These are phyloP conservation scores for Agonopterix alstromeriana DNA, from an alignment of 2,888 invertebrate species.

Conservation along the genomic window DNA sequence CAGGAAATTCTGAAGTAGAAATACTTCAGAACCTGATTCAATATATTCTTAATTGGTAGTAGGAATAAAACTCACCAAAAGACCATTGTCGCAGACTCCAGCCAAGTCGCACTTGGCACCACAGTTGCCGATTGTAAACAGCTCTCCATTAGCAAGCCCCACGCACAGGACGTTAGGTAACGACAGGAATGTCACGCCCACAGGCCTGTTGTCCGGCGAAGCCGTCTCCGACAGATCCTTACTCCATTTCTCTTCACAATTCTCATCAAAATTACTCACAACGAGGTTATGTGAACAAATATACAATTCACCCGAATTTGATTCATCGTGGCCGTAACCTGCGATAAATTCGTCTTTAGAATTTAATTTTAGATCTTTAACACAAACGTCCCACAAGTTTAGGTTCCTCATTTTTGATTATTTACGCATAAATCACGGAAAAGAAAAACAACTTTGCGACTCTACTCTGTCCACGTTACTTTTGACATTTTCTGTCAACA, in stretches of 20 bases:
- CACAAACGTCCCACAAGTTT: constrained; percentile 46
- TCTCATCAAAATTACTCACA: constrained; percentile 40
- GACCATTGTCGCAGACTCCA: constrained; percentile 50
- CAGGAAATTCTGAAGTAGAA: too few species aligned
- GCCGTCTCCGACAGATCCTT: constrained; percentile 41
- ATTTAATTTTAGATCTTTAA: constrained; percentile 30
- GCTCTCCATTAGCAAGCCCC: constrained; percentile 56
- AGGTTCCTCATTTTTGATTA: constrained; percentile 50
- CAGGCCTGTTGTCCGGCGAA: constrained; percentile 60
- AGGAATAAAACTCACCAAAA: constrained; percentile 38
- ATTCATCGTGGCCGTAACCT: constrained; percentile 51
- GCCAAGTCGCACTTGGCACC: constrained; percentile 39
- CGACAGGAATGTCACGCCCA: constrained; percentile 54
- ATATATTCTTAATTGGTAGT: too few species aligned
- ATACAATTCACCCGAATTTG: constrained; percentile 42
- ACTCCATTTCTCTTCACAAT: constrained; percentile 44
- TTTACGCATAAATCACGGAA: constrained; percentile 2
- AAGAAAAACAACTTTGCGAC: neutral
- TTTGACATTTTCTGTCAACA: neutral
- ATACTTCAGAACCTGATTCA: too few species aligned
- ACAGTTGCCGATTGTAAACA: constrained; percentile 42
- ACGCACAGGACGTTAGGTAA: constrained; percentile 49
- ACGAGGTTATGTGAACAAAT: constrained; percentile 54
- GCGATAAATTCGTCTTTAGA: constrained; percentile 30
- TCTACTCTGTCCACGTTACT: constrained; percentile 1